Evolutionary conservation across 1,140 invertebrate species (phyloP), one percentile per base, ranked within the genome.

Genomic region (Brachionus calyciflorus): DNA sequence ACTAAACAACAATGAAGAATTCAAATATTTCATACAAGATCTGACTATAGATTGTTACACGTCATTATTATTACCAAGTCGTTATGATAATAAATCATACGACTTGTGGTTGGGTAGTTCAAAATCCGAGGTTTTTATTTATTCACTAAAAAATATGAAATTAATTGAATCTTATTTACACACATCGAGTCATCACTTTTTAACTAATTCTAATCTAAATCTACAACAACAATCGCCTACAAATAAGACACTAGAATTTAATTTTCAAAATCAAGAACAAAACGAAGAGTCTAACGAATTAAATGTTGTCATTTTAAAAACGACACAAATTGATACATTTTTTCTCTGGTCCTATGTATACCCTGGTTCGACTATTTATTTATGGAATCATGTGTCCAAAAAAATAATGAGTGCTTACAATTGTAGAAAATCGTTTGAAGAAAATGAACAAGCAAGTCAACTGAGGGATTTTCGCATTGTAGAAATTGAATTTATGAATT

Each of bases 281-380:
- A 21, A 30, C 10, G 40, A 17, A 24, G 69, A 51, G n/a, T 9
- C 3, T 28, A 73, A n/a, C 17, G 26, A 73, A 1, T 5, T 65
- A 3, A 65, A 51, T 51, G 69, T 73, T 12, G 14, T 37, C 12
- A 17, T 73, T 30, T 4, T 73, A 17, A 49, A 73, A 73, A 26
- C 28, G 17, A 73, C 46, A 1, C 69, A 49, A 21, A 41, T 40
- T 17, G 69, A 73, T 51, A 26, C 69, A 14, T 73, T 73, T 41
- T 73, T 73, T 51, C 21, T 73, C n/a, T 73, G 69, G 69, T 73
- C 69, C 12, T 73, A 73, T 73, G 69, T 73, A 7, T 41, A 30
- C 17, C 69, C 69, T 33, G 69, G 69, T 2, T 73, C 69, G 21
- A 73, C 69, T 4, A 55, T 73, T 40, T 73, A 51, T 28, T 26